phyloP scores from a whole-genome alignment of 2,888 invertebrate genomes.

The Lordiphosa andalusiaca region DNA sequence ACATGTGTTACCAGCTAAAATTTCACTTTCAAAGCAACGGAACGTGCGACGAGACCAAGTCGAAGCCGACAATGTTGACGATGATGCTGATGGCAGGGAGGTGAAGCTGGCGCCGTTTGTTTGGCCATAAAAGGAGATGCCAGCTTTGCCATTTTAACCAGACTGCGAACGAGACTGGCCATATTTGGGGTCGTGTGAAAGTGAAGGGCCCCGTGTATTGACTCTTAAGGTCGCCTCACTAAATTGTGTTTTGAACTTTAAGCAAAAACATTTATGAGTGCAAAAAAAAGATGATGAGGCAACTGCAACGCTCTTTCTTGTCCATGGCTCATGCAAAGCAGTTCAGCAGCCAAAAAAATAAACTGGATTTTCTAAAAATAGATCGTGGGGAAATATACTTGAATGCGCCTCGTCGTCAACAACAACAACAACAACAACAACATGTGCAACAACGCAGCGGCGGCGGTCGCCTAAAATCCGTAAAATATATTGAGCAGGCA shows the following conservation, averaged over 20 bases:
- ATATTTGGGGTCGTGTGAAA: constrained; percentile 53
- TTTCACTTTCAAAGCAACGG: constrained; percentile 58
- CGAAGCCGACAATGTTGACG: constrained; percentile 8
- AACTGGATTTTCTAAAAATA: constrained; percentile 80
- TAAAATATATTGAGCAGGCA: constrained; percentile 14
- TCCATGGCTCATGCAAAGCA: constrained; percentile 51
- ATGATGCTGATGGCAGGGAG: constrained; percentile 13
- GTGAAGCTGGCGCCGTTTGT: constrained; percentile 35
- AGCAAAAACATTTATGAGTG: constrained; percentile 31
- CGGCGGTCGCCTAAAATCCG: constrained; percentile 57
- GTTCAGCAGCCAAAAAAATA: constrained; percentile 67
- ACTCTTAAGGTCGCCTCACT: constrained; percentile 25
- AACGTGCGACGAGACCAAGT: constrained; percentile 32
- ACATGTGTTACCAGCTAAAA: constrained; percentile 41
- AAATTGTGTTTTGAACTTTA: constrained; percentile 15
- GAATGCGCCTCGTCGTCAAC: constrained; percentile 49
- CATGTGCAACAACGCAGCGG: constrained; percentile 63
- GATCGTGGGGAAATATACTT: constrained; percentile 77
- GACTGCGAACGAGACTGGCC: constrained; percentile 21
- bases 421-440: too few relatives aligned
- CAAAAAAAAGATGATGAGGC: constrained; percentile 30
- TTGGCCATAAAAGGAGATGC: constrained; percentile 53
- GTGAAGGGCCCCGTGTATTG: constrained; percentile 55
- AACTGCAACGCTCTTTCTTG: constrained; percentile 8
- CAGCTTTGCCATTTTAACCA: constrained; percentile 54